Conservation (phyloP, 2,888 invertebrate species). For the Cartodere bifasciata region DNA sequence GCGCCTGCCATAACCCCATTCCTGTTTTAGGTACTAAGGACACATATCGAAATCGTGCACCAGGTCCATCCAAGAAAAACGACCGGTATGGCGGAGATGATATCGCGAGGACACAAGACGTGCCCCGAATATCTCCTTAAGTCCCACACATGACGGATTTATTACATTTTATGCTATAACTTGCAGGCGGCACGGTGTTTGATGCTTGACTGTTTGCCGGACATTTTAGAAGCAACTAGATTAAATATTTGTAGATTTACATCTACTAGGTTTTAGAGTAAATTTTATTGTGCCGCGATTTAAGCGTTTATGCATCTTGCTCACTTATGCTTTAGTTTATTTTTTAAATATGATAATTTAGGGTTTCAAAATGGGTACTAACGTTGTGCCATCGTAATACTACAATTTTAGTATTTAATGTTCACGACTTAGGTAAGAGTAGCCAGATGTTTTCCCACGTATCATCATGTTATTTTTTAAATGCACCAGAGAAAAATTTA, state of each 20-base stretch:
- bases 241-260: too few species aligned
- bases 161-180: constrained; percentile 7
- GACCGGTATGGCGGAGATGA: too few species aligned
- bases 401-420: too few species aligned
- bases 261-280: neutral
- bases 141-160: constrained; percentile 13
- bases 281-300: too few species aligned
- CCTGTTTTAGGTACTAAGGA: neutral
- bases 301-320: too few species aligned
- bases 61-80: too few species aligned
- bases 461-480: too few species aligned
- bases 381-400: too few species aligned
- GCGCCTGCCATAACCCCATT: neutral
- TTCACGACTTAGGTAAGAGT: too few species aligned
- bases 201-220: constrained; percentile 8
- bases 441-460: too few species aligned
- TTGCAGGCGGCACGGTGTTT: constrained; percentile 11
- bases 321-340: constrained; percentile 9
- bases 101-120: constrained; percentile 11
- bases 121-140: constrained; percentile 12
- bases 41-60: neutral
- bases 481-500: too few species aligned
- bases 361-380: too few species aligned
- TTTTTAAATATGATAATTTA: constrained; percentile 10
- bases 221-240: constrained; percentile 12